phyloP scores from a whole-genome alignment of 30 jellyfish, hydroid and myxozoan species.

The Pseudorhiza aurosa region DNA sequence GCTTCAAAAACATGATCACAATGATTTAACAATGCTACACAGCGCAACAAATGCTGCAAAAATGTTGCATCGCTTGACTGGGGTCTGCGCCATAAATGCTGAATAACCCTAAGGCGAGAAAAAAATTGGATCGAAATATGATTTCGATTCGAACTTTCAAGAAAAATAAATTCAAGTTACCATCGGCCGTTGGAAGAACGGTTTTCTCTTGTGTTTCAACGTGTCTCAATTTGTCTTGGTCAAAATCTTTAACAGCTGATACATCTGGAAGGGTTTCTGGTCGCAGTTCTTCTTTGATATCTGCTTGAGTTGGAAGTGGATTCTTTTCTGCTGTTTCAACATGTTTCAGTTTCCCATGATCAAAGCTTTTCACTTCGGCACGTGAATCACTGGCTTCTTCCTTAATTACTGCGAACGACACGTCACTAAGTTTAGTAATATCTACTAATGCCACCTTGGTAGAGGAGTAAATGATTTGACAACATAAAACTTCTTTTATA shows the following conservation, averaged over 20 bases:
- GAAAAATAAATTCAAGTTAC: neutral
- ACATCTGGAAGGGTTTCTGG: conserved; percentile 85
- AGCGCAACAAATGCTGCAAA: no score
- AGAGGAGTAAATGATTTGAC: no score
- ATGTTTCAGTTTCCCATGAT: conserved; percentile 76
- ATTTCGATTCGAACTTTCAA: no score
- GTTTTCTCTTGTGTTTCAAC: conserved; percentile 79
- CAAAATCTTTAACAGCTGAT: conserved; percentile 82
- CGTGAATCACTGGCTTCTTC: conserved; percentile 84
- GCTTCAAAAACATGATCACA: no score
- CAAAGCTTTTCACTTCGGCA: conserved; percentile 85
- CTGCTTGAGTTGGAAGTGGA: conserved; percentile 90
- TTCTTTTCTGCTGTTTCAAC: conserved; percentile 95
- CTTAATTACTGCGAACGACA: conserved; percentile 66
- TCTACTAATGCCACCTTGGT: no score
- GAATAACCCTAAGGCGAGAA: no score
- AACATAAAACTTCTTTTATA: no score
- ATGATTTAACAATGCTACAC: no score
- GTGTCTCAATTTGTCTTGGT: conserved; percentile 59
- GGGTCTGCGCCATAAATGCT: no score
- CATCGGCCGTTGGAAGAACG: conserved; percentile 78
- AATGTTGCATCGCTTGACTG: no score
- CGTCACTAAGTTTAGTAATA: no score
- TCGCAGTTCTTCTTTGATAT: conserved; percentile 79
- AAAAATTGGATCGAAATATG: no score